Evolutionary conservation across 2,797 vertebrate species (phyloP), one percentile per base, ranked within the genome.

Genomic region (Cossypha caffra): DNA sequence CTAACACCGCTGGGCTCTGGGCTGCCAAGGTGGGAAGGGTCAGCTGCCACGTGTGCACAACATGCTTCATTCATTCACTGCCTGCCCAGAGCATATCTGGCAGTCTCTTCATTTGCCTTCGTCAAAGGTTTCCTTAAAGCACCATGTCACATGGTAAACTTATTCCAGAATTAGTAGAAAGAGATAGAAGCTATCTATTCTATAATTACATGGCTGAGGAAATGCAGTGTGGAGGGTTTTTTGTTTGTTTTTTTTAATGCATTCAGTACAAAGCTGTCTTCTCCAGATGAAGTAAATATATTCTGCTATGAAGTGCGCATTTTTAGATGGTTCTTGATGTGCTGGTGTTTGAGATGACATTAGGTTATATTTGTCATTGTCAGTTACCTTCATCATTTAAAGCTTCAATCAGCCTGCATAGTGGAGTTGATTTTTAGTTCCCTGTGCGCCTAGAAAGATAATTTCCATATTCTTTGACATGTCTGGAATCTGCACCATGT

Each of bases 401-500:
- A 61, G 71, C 82, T 92, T 98, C 96, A 86, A 90, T 97, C 96
- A 97, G 7, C 43, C 23, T 51, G 24, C 37, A 11, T 33, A 84
- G 81, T 51, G 72, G n/a, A 77, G 79, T 78, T 81, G 91, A 95
- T 97, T 91, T 93, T 93, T 96, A 93, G 96, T 95, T 96, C 42
- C 50, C 48, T 80, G 57, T 93, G 76, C 0, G 20, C 81, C 72
- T 84, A 58, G 94, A 58, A 71, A 74, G 86, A 58, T 95, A 86
- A 96, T 97, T 96, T 96, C 94, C 95, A 95, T 95, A 61, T 86
- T 92, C 59, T 96, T 95, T 96, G 88, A 91, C 73, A 38, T 35
- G 18, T 94, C 55, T 93, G 79, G 72, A 59, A 35, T 94, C 79
- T 89, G 86, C 43, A 26, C 93, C 69, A 35, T 55, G 73, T 78